phyloP scores from a whole-genome alignment of 1,140 invertebrate species.

The Mactra quadrangularis region DNA sequence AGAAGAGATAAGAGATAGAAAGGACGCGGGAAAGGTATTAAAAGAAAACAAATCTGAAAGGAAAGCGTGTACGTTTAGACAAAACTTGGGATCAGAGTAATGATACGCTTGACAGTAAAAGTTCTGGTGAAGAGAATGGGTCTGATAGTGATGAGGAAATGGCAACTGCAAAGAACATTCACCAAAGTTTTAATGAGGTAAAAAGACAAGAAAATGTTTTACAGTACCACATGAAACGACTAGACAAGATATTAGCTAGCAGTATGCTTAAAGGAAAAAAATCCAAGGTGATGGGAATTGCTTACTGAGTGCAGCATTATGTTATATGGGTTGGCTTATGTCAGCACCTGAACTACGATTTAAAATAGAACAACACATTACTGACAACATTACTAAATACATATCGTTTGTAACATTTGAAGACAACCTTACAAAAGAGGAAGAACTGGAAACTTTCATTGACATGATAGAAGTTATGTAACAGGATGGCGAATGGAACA shows the following conservation, averaged over 20 bases:
- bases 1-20: neutral
- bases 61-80: neutral
- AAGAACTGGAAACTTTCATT: conserved; percentile 23
- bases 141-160: no score
- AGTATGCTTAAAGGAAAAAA: conserved; percentile 19
- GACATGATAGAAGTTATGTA: conserved; percentile 4
- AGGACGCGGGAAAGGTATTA: neutral
- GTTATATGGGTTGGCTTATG: neutral
- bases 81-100: neutral
- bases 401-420: conserved; percentile 30
- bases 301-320: neutral
- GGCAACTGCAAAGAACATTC: conserved; percentile 5
- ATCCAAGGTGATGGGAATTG: conserved; percentile 25
- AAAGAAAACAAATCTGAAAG: neutral
- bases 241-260: conserved; percentile 23
- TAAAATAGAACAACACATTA: conserved; percentile 1
- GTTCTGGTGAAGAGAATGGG: neutral
- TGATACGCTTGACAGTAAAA: neutral
- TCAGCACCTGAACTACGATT: conserved; percentile 1
- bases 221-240: conserved; percentile 23
- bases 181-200: neutral
- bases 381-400: conserved; percentile 8
- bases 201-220: neutral
- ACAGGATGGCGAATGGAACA: conserved; percentile 4
- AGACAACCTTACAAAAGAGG: conserved; percentile 17